Evolutionary conservation across 2,888 invertebrate genomes (phyloP), one percentile per base, ranked within the genome.

Genomic region (Stenurella melanura): DNA sequence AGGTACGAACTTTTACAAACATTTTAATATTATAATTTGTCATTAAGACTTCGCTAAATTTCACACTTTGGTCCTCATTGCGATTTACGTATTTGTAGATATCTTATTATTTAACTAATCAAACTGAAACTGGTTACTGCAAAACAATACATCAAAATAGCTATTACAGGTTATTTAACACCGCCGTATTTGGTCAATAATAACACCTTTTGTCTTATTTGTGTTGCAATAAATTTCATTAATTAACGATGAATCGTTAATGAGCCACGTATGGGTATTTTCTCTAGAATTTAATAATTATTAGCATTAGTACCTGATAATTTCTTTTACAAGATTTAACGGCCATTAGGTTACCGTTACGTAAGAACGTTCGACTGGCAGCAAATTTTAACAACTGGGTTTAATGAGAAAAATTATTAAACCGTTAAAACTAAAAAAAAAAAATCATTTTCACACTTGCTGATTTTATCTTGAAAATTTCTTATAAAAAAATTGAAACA

Each of bases 181-280:
- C 21, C 18, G 18, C 58, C 3, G 9, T 58, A 15, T 58, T 58
- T 19, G 67, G 15, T 38, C 17, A 67, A 50, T n/a, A 67, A 67
- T 73, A 76, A 64, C 76, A 73, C 76, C 63, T 76, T 42, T 69
- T 70, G 57, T 76, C 58, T 50, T 73, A 69, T 76, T 76, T 72
- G 63, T 76, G 56, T 73, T 76, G 73, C 76, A 63, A 63, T 76
- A 73, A 76, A 73, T 76, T 73, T 73, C 73, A 73, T 76, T 73
- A 73, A 69, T 76, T 76, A 73, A 60, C 73, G 34, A 9, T 18
- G 11, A 50, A 21, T 7, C 38, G 76, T 26, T 73, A 76, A 73
- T 67, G 26, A 67, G 50, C 1, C 6, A n/a, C 26, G 15, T 12
- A 34, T 30, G 50, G 67, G 7, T 38, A 15, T 67, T 67, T 67